These are phyloP conservation scores for Mastomys coucha DNA, from an alignment of 2,113 vertebrate genomes.

Conservation along the genomic window DNA sequence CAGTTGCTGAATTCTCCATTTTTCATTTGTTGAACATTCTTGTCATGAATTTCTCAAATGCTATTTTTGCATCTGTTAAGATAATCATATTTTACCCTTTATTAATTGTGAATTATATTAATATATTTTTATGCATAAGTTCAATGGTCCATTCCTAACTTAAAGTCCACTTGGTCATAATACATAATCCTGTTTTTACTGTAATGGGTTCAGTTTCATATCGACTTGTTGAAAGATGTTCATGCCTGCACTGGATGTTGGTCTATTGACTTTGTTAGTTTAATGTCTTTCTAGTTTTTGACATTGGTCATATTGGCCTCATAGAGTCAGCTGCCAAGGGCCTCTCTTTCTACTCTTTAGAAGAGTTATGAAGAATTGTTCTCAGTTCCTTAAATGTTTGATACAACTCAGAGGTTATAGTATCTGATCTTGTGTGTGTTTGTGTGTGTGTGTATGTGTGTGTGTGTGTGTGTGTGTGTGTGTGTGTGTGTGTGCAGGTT, in stretches of 20 bases:
- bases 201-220: neutral
- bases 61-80: neutral
- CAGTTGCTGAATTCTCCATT: neutral
- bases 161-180: neutral
- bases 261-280: neutral
- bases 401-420: neutral
- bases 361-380: slow-evolving; percentile 19
- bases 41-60: neutral
- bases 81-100: neutral
- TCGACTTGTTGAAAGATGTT: slow-evolving; percentile 7
- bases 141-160: neutral
- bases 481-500: neutral
- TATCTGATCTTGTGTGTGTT: neutral
- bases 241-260: neutral
- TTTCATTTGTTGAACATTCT: neutral
- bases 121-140: slow-evolving; percentile 35
- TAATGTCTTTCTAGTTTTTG: slow-evolving; percentile 20
- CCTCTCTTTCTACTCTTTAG: neutral
- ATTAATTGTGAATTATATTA: neutral
- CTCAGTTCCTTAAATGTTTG: neutral
- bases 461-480: neutral
- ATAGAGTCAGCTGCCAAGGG: neutral
- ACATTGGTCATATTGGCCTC: neutral
- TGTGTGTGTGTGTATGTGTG: neutral
- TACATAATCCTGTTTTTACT: neutral